These are phyloP conservation scores for Drosophila stalkeri DNA, from an alignment of 2,888 invertebrate species.

Conservation along the genomic window DNA sequence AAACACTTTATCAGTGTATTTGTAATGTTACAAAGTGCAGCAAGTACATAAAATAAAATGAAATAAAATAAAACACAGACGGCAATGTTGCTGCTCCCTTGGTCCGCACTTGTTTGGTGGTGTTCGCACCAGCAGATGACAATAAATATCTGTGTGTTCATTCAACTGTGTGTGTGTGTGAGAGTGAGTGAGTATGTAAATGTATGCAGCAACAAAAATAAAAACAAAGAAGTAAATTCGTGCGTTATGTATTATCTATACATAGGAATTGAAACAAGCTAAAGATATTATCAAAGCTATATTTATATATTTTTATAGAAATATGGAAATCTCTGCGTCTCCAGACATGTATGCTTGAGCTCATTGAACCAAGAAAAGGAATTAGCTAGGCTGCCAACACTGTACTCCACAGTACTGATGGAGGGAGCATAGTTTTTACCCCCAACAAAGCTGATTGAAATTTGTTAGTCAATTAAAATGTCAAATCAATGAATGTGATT, in stretches of 20 bases:
- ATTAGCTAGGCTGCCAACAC: conserved; percentile 7
- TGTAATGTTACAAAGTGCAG: conserved; percentile 55
- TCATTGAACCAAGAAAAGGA: conserved; percentile 6
- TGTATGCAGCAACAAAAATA: conserved; percentile 36
- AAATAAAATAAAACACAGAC: conserved; percentile 8
- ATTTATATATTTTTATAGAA: not conserved
- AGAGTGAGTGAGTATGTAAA: conserved; percentile 2
- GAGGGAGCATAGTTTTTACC: conserved; percentile 3
- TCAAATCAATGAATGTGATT: conserved; percentile 30
- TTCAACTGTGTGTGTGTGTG: conserved; percentile 8
- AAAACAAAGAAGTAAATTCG: conserved; percentile 48
- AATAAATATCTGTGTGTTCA: conserved; percentile 24
- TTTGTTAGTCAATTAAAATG: conserved; percentile 29
- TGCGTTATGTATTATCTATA: conserved; percentile 12
- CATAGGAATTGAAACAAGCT: not conserved
- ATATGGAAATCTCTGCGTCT: conserved; percentile 2
- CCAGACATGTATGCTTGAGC: not conserved
- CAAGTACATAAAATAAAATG: conserved; percentile 6
- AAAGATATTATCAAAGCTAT: conserved; percentile 17
- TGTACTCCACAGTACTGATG: conserved; percentile 1
- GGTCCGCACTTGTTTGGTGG: conserved; percentile 31
- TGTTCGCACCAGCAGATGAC: conserved; percentile 41
- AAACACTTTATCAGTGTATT: conserved; percentile 9
- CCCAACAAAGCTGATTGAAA: conserved; percentile 29
- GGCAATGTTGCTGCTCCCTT: conserved; percentile 12